A percentile compares a stretch with the other conserved stretches of the same genome.
These are phyloP conservation scores for Chlorodrepanis virens DNA, from an alignment of 2,113 vertebrate genomes.

Conservation along the genomic window DNA sequence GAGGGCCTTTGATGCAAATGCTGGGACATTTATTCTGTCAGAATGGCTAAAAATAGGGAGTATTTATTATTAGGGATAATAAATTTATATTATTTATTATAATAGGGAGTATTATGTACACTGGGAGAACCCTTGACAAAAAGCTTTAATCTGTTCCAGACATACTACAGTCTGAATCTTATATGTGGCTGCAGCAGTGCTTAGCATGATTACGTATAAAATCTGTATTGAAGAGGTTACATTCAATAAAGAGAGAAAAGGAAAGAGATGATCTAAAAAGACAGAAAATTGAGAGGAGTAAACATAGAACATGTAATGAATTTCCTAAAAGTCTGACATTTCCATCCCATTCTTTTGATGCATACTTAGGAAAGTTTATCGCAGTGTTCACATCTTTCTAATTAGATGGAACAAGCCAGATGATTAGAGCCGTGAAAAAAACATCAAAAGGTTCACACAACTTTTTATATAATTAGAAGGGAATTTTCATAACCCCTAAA, in stretches of 20 bases:
- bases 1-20: background rate
- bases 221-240: background rate
- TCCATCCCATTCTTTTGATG: constrained; percentile 55
- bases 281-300: background rate
- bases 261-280: background rate
- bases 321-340: constrained; percentile 56
- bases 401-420: constrained; percentile 66
- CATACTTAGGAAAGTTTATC: constrained; percentile 67
- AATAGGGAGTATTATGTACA: background rate
- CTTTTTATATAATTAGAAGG: constrained; percentile 70
- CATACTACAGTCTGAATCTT: background rate
- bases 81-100: too few species aligned
- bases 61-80: background rate
- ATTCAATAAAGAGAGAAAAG: background rate
- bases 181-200: background rate
- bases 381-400: constrained; percentile 63
- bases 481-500: constrained; percentile 75
- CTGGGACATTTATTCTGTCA: background rate
- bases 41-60: background rate
- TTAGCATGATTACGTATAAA: background rate
- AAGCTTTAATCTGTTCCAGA: background rate
- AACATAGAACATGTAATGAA: constrained; percentile 25
- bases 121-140: background rate
- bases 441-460: constrained; percentile 68
- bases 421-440: constrained; percentile 65